Base-by-base conservation (phyloP, 2,888 invertebrate species). In the Brenthis daphne region DNA sequence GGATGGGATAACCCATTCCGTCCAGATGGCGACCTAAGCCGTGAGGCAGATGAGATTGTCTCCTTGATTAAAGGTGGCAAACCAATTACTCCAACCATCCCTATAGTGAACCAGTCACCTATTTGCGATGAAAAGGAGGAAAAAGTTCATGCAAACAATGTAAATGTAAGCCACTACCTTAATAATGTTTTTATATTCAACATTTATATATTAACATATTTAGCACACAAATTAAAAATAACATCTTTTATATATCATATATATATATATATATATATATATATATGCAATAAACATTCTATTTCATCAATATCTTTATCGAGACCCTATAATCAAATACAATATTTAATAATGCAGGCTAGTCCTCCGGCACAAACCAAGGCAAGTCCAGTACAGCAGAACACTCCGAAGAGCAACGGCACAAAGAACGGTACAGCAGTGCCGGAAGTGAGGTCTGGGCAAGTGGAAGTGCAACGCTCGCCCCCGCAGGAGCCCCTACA, bases 1-100 rank as follows among this genome's bases (percentile, higher is more conserved):
- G 98, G 98, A 76, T 98, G 98, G 96, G 99, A 99, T 91, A 99
- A 99, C 91, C 99, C 99, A 69, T 99, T 99, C 94, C 96, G 98
- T 85, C 98, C 98, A 43, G 99, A 98, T 82, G 98, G 99, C 72
- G 98, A 98, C 91, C 93, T 99, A 82, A 98, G 98, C 83, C 95
- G 96, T 80, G 98, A 99, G 91, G 98, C 99, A 37, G 99, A 99
- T 88, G 98, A 98, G 93, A 98, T 99, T 80, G 98, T 99, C 74
- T 97, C 98, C 84, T 94, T 98, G 90, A 98, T 98, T 87, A 98
- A 98, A 92, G 98, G 96, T 75, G 97, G 97, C 68, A 97, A 97
- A 86, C 97, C 97, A 67, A 97, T 97, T 83, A 97, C 96, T 24
- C 96, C 96, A 55, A 95, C 95, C 64, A 94, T 94, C 14, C 93